A percentile compares a stretch with the other conserved stretches of the same genome.
Evolutionary conservation across 2,113 vertebrate species (phyloP).

Genomic region (Xenopus tropicalis): UCB_Xtro_10.0 CM004443.2:161284001-161284500

Average conservation of each 20-base stretch:
- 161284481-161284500: too few species aligned
- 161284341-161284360: too few species aligned
- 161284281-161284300: too few species aligned
- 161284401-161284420: too few species aligned
- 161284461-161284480: too few species aligned
- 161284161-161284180: background rate
- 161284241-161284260: background rate
- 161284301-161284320: too few species aligned
- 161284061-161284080: background rate
- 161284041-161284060: too few species aligned
- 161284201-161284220: background rate
- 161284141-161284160: background rate
- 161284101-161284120: background rate
- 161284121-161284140: background rate
- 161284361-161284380: too few species aligned
- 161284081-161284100: background rate
- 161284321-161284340: too few species aligned
- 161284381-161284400: too few species aligned
- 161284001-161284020: background rate
- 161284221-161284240: background rate
- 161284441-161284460: too few species aligned
- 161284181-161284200: background rate
- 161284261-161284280: background rate
- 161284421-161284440: too few species aligned
- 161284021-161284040: background rate